phyloP scores from a whole-genome alignment of 2,888 invertebrate genomes.

The Sinelater perroti region DNA sequence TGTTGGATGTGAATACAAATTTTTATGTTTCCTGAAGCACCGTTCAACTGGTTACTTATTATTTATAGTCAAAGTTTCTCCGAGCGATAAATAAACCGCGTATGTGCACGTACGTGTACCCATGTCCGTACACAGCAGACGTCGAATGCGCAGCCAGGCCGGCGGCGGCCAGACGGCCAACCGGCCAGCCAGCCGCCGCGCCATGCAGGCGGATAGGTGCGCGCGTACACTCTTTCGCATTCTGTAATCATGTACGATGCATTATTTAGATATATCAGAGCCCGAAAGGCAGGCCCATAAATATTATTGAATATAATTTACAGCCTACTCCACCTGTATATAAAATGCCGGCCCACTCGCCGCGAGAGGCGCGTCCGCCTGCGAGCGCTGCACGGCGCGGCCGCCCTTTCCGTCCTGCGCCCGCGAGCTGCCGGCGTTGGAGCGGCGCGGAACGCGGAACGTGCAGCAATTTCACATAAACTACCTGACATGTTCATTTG shows the following conservation, averaged over 20 bases:
- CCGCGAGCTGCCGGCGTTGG: neutral
- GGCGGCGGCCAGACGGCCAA: too few relatives aligned
- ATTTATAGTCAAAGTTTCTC: too few relatives aligned
- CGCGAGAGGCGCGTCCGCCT: conserved; percentile 24
- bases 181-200: too few relatives aligned
- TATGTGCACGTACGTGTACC: too few relatives aligned
- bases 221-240: conserved; percentile 31
- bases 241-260: conserved; percentile 41
- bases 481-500: conserved; percentile 39
- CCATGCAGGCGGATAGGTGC: too few relatives aligned
- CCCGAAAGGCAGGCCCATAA: conserved; percentile 57
- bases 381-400: conserved; percentile 31
- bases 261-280: conserved; percentile 57
- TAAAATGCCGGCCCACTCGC: conserved; percentile 44
- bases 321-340: conserved; percentile 54
- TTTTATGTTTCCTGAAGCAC: too few relatives aligned
- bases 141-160: too few relatives aligned
- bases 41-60: too few relatives aligned
- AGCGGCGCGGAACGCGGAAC: conserved; percentile 13
- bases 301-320: conserved; percentile 61
- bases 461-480: conserved; percentile 31
- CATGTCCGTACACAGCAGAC: too few relatives aligned
- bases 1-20: too few relatives aligned
- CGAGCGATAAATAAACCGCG: too few relatives aligned
- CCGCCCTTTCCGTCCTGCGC: conserved; percentile 8